These are phyloP conservation scores for Chelon auratus DNA, from an alignment of 2,797 vertebrate species.

Conservation along the genomic window DNA sequence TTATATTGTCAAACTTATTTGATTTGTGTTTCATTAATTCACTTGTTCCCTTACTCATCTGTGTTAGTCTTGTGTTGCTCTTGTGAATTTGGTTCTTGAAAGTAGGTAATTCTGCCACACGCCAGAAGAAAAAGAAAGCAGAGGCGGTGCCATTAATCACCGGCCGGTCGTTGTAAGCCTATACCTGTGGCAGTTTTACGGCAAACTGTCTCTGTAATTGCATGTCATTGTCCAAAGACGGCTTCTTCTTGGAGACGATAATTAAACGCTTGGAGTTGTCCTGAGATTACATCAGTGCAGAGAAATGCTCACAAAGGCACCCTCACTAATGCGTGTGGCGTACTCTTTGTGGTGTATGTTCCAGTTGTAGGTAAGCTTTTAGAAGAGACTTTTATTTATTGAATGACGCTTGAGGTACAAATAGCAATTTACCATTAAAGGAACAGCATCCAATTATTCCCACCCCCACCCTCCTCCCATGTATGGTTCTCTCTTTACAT, in stretches of 20 bases:
- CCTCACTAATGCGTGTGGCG: conserved; percentile 29
- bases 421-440: too few relatives aligned
- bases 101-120: conserved; percentile 5
- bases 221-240: conserved; percentile 65
- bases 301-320: conserved; percentile 46
- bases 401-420: too few relatives aligned
- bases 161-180: conserved; percentile 50
- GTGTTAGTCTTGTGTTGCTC: conserved; percentile 5
- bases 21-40: background rate
- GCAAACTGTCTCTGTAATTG: conserved; percentile 73
- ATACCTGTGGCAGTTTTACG: conserved; percentile 71
- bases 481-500: too few relatives aligned
- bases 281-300: conserved; percentile 59
- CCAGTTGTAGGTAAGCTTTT: conserved; percentile 26
- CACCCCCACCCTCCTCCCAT: too few relatives aligned
- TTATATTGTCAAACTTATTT: conserved; percentile 8
- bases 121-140: conserved; percentile 46
- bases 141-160: conserved; percentile 65
- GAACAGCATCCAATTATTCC: too few relatives aligned
- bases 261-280: conserved; percentile 57
- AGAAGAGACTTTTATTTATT: background rate
- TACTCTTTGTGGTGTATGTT: conserved; percentile 19
- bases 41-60: background rate
- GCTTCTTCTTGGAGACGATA: conserved; percentile 63
- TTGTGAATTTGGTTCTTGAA: conserved; percentile 9